Evolutionary conservation across 2,113 vertebrate genomes (phyloP).

Genomic region (Emberiza fucata): DNA sequence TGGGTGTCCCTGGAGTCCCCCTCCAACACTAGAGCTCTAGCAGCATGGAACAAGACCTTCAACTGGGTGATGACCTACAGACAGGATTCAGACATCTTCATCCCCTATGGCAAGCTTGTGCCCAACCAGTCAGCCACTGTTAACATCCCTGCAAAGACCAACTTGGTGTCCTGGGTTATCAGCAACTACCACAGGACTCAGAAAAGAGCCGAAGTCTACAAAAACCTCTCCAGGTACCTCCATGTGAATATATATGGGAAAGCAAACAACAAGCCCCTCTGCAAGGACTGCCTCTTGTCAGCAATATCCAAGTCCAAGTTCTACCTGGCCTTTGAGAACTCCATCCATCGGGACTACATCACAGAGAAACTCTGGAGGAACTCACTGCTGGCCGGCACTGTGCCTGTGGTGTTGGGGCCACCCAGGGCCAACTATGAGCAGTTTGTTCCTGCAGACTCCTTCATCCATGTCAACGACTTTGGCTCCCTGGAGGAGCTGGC

Average conservation of each 20-base stretch:
- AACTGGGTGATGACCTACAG: conserved; percentile 92
- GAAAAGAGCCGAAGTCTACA: conserved; percentile 75
- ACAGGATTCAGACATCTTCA: conserved; percentile 81
- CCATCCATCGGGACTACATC: conserved; percentile 85
- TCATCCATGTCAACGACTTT: conserved; percentile 89
- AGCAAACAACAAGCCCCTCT: conserved; percentile 58
- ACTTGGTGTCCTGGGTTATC: conserved; percentile 85
- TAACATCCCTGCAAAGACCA: conserved; percentile 68
- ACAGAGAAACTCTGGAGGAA: conserved; percentile 96
- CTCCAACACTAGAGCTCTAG: conserved; percentile 66
- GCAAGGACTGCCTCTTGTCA: conserved; percentile 69
- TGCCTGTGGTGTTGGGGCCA: conserved; percentile 88
- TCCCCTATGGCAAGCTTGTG: conserved; percentile 84
- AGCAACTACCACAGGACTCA: conserved; percentile 80
- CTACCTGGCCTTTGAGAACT: conserved; percentile 94
- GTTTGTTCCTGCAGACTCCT: conserved; percentile 79
- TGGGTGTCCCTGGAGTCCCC: conserved; percentile 90
- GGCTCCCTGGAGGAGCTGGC: conserved; percentile 74
- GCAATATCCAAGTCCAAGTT: conserved; percentile 84
- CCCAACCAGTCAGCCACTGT: not conserved
- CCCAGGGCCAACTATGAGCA: conserved; percentile 78
- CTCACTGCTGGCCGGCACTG: conserved; percentile 71
- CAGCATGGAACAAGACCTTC: conserved; percentile 71
- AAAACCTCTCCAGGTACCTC: conserved; percentile 70
- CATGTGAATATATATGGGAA: conserved; percentile 79